Evolutionary conservation across 2,888 invertebrate species (phyloP).

Genomic region (Catocala sponsa): DNA sequence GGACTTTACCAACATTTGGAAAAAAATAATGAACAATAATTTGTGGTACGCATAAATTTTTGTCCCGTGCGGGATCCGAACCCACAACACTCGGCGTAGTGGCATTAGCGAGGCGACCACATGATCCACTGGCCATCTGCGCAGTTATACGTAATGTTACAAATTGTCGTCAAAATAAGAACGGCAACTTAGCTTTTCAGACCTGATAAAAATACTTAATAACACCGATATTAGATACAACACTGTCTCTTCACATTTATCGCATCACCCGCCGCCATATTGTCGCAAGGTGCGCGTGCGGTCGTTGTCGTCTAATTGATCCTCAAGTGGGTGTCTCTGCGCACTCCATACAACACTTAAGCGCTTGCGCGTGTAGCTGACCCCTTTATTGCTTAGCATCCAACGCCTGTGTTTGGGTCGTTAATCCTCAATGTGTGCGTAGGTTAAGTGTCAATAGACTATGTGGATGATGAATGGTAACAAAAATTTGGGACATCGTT

Average conservation of each 20-base stretch:
- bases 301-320: conserved; percentile 30
- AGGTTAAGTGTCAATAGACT: conserved; percentile 28
- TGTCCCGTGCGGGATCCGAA: no score
- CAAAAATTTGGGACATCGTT: conserved; percentile 19
- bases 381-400: conserved; percentile 52
- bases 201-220: no score
- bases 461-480: conserved; percentile 19
- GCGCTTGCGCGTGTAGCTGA: conserved; percentile 42
- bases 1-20: no score
- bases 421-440: conserved; percentile 43
- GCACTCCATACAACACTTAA: conserved; percentile 19
- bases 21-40: no score
- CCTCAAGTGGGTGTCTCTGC: conserved; percentile 49
- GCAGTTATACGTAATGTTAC: no score
- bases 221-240: no score
- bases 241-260: neutral
- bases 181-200: no score
- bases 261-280: conserved; percentile 10
- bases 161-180: no score
- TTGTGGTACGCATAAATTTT: no score
- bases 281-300: conserved; percentile 48
- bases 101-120: no score
- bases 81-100: no score
- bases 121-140: no score
- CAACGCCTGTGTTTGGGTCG: conserved; percentile 45